Conservation (phyloP, 2,797 vertebrate species). For the Kryptopterus vitreolus region DNA sequence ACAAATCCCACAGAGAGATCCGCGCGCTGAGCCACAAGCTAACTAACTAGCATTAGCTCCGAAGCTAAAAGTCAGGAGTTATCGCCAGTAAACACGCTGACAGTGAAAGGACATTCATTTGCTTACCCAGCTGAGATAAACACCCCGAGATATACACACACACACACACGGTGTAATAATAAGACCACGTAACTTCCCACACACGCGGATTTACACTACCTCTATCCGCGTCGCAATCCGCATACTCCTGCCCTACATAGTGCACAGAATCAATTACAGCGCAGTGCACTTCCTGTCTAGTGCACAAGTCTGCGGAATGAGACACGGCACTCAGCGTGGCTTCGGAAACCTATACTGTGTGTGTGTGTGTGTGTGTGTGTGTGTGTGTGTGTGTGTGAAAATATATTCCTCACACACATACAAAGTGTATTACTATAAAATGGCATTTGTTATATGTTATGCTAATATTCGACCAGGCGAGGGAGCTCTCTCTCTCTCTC, state of each 20-base stretch:
- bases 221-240: not conserved
- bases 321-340: not conserved
- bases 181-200: not conserved
- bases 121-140: conserved; percentile 6
- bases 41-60: not conserved
- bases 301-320: not conserved
- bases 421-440: too few species aligned
- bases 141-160: not conserved
- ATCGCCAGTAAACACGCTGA: not conserved
- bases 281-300: not conserved
- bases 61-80: not conserved
- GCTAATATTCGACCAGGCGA: too few species aligned
- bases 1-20: not conserved
- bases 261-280: not conserved
- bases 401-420: too few species aligned
- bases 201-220: not conserved
- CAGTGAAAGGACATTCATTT: not conserved
- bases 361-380: too few species aligned
- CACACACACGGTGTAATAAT: not conserved
- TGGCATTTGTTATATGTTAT: too few species aligned
- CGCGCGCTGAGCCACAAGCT: not conserved
- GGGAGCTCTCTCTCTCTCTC: too few species aligned
- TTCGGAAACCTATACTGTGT: conserved; percentile 3
- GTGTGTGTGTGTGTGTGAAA: too few species aligned
- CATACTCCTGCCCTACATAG: not conserved